Evolutionary conservation across 2,113 vertebrate genomes (phyloP), one percentile per base, ranked within the genome.

Genomic region (Hemichromis elongatus): DNA sequence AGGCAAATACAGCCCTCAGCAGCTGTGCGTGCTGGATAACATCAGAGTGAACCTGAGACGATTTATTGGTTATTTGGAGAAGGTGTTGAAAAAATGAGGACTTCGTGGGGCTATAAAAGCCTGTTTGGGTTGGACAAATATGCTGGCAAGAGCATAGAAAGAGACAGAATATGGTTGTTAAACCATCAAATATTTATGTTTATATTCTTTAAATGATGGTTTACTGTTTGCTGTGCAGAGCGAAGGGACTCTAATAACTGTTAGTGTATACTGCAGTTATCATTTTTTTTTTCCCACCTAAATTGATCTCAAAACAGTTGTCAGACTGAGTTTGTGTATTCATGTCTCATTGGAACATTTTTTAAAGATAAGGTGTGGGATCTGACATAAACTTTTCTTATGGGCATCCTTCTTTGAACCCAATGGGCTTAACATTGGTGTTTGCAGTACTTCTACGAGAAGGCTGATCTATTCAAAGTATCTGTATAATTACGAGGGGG

Each of bases 21-120:
- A 99, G 81, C 95, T 99, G 24, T 98, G 98, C 86, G 98, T 99
- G 87, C 96, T 99, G 5, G 96, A 99, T 95, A 99, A 99, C 66
- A 96, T 99, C 93, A 98, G 95, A 94, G 95, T 97, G 90, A 99
- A 99, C 95, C 96, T 99, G 90, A 97, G 97, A 92, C 96, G 99
- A 93, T 99, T 99, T 91, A 96, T 99, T 61, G 95, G 97, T 5
- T 99, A 99, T 94, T 96, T 97, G 81, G 98, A 99, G 92, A 96
- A 94, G 5, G 90, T 97, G 88, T 86, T 95, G 92, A 97, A 96
- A 93, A 96, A 95, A 86, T 96, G 80, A 92, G 18, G 37, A 90
- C 56, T 56, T 53, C 79, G 6, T 7, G 47, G 45, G n/a, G 24
- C 40, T 16, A 12, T 7, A 42, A 10, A 14, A 10, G 28, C 77